Base-by-base conservation (phyloP, 1,140 invertebrate genomes). In the Macrobrachium rosenbergii region DNA sequence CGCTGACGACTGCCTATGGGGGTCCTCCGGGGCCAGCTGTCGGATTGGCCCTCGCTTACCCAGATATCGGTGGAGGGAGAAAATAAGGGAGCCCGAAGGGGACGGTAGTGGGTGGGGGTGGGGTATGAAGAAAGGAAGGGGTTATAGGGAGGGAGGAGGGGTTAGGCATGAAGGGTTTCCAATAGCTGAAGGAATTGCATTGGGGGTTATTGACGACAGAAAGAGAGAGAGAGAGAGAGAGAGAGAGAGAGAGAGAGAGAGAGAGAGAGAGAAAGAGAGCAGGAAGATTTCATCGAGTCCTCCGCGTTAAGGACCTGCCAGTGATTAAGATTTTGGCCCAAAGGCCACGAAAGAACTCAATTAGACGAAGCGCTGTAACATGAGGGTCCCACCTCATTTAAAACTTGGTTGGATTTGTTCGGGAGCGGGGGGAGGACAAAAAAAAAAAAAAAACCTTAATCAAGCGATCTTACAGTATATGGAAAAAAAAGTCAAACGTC, bases 1-100 rank as follows among this genome's bases (percentile, higher is more conserved):
- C 60, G 60, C 63, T 86, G 83, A 86, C 83, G 83, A 86, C 83
- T 62, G 12, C 7, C n/a, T n/a, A 62, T 45, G 73, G 73, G 79
- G 28, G 21, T 17, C 72, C 21, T 21, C 8, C 28, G 19, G 37
- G 8, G 6, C 5, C 75, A 77, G 19, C 19, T 28, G 28, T 73
- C 69, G 14, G 21, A 73, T 21, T 19, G 19, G 14, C 69, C 19
- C 69, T 28, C 69, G 14, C 28, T 73, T 14, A 16, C 19, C 69
- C 14, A 7, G 37, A 59, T 59, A 28, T 19, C 8, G 76, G 58
- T 78, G 52, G 16, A 78, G 37, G 58, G 10, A 58, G 76, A 52
- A 58, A 10, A 62, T 60, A 23, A 52, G 16, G 60, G 59, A 14
- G 17, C n/a, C 12, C 52, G 52, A 60, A 23, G 79, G 2, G 62